phyloP scores from a whole-genome alignment of 2,888 invertebrate species.

The Onthophagus sagittarius region DNA sequence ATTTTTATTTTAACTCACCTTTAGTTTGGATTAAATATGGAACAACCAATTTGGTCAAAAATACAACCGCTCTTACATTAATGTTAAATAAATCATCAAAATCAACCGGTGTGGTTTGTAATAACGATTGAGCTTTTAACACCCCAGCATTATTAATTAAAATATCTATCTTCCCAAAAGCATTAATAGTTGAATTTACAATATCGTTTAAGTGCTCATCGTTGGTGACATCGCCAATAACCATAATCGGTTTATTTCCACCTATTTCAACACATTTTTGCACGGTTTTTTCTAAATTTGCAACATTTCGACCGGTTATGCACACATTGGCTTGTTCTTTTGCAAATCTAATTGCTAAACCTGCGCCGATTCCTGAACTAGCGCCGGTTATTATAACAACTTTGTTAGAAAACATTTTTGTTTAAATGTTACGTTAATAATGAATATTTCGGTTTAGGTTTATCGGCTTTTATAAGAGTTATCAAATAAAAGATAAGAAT shows the following conservation, averaged over 20 bases:
- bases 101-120: slow-evolving; percentile 32
- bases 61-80: slow-evolving; percentile 55
- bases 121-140: slow-evolving; percentile 44
- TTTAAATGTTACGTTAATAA: no score
- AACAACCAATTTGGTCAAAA: slow-evolving; percentile 61
- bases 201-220: slow-evolving; percentile 45
- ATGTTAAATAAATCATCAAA: slow-evolving; percentile 55
- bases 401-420: slow-evolving; percentile 57
- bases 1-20: slow-evolving; percentile 1
- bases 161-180: slow-evolving; percentile 45
- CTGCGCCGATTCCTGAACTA: slow-evolving; percentile 82
- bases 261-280: slow-evolving; percentile 53
- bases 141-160: slow-evolving; percentile 57
- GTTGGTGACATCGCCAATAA: slow-evolving; percentile 38
- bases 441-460: no score
- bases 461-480: no score
- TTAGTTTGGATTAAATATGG: slow-evolving; percentile 62
- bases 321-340: slow-evolving; percentile 72
- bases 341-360: slow-evolving; percentile 73
- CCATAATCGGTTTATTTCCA: slow-evolving; percentile 30
- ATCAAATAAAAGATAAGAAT: no score
- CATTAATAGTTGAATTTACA: slow-evolving; percentile 43
- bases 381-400: slow-evolving; percentile 75
- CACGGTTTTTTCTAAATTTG: slow-evolving; percentile 62
- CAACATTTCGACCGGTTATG: slow-evolving; percentile 65